A percentile compares a stretch with the other conserved stretches of the same genome.
These are phyloP conservation scores for Chaetogeoica ovagalla DNA, from an alignment of 2,888 invertebrate genomes.

Conservation along the genomic window DNA sequence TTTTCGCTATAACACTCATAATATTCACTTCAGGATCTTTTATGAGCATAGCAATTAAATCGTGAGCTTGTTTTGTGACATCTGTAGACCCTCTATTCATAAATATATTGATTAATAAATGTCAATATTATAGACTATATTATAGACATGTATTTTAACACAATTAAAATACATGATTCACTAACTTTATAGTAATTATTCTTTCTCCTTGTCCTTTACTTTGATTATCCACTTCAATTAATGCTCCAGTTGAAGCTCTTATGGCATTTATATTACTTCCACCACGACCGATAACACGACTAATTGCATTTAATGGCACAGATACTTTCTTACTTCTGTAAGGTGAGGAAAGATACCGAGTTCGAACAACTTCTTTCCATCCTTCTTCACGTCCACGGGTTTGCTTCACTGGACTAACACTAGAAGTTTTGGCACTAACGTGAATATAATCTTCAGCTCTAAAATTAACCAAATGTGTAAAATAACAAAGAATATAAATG, in stretches of 20 bases:
- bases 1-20: slow-evolving; percentile 75
- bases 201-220: slow-evolving; percentile 91
- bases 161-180: slow-evolving; percentile 28
- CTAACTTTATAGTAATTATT: slow-evolving; percentile 83
- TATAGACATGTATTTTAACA: too few relatives aligned
- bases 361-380: slow-evolving; percentile 86
- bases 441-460: slow-evolving; percentile 53
- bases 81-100: slow-evolving; percentile 78
- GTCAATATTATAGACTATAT: slow-evolving; percentile 39
- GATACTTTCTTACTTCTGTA: slow-evolving; percentile 85
- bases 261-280: slow-evolving; percentile 99
- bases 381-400: slow-evolving; percentile 77
- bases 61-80: slow-evolving; percentile 89
- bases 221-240: slow-evolving; percentile 98
- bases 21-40: slow-evolving; percentile 95
- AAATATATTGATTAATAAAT: too few relatives aligned
- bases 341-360: slow-evolving; percentile 61
- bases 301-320: slow-evolving; percentile 92
- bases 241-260: slow-evolving; percentile 92
- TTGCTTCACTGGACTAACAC: slow-evolving; percentile 65
- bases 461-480: slow-evolving; percentile 57
- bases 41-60: slow-evolving; percentile 86
- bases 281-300: slow-evolving; percentile 94
- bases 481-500: background rate
- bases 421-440: slow-evolving; percentile 56